Percentiles rank a stretch among this genome's conserved stretches.
These are phyloP conservation scores for Benitochromis conjunctus DNA, from an alignment of 2,113 vertebrate genomes.

Conservation along the genomic window DNA sequence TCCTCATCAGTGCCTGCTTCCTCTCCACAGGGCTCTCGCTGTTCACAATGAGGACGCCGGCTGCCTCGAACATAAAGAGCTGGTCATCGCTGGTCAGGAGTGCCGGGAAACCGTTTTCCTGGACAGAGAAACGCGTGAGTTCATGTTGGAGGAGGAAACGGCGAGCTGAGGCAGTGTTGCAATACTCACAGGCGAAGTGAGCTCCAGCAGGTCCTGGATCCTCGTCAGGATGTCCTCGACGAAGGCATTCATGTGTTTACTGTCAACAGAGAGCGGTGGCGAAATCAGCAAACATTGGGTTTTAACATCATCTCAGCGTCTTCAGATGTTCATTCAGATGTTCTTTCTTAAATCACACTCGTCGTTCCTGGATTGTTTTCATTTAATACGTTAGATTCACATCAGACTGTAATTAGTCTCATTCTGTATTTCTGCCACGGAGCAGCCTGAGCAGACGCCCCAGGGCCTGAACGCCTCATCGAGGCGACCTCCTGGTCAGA, in stretches of 20 bases:
- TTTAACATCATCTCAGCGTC: neutral
- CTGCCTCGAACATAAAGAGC: slow-evolving; percentile 96
- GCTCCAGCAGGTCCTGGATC: slow-evolving; percentile 94
- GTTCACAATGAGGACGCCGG: slow-evolving; percentile 91
- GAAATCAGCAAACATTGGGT: neutral
- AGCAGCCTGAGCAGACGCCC: neutral
- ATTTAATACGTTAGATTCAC: neutral
- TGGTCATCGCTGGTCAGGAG: slow-evolving; percentile 94
- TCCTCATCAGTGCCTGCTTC: slow-evolving; percentile 92
- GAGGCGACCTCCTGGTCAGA: neutral
- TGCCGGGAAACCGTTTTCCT: slow-evolving; percentile 92
- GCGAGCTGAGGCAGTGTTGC: accelerated
- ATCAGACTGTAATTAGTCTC: neutral
- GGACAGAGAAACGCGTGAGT: neutral
- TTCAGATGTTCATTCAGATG: neutral
- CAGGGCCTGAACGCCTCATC: neutral
- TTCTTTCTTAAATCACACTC: neutral
- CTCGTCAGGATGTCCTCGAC: slow-evolving; percentile 92
- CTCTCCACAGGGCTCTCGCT: slow-evolving; percentile 88
- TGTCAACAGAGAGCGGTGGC: slow-evolving; percentile 13
- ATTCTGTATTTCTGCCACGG: neutral
- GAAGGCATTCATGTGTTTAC: slow-evolving; percentile 95
- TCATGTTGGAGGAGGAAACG: neutral
- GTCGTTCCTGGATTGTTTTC: neutral
- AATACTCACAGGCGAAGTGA: slow-evolving; percentile 87